These are phyloP conservation scores for Mechanitis mazaeus DNA, from an alignment of 2,888 invertebrate genomes.

Conservation along the genomic window DNA sequence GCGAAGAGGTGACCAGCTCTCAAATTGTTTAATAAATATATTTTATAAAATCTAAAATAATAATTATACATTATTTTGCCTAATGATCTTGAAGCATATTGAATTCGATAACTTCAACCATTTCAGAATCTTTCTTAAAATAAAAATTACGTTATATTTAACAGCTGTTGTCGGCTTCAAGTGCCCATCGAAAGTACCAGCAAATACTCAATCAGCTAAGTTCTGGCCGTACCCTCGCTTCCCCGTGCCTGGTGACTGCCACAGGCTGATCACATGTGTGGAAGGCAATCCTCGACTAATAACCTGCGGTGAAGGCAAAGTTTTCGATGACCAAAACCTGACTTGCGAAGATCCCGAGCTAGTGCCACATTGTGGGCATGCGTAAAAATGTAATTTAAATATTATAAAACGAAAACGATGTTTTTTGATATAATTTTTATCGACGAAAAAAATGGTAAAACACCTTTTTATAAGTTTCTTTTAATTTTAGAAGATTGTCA, in stretches of 20 bases:
- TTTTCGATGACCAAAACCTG: constrained; percentile 88
- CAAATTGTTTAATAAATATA: too few relatives aligned
- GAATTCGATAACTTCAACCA: too few relatives aligned
- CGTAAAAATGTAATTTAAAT: constrained; percentile 42
- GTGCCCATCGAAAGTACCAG: constrained; percentile 90
- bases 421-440: constrained; percentile 2
- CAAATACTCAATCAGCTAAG: constrained; percentile 87
- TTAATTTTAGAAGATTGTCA: too few relatives aligned
- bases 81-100: too few relatives aligned
- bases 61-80: too few relatives aligned
- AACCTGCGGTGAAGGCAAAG: constrained; percentile 90
- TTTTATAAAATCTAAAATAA: too few relatives aligned
- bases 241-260: constrained; percentile 91
- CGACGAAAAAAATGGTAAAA: not conserved
- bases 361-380: constrained; percentile 68
- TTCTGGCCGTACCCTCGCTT: constrained; percentile 96
- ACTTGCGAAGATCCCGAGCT: constrained; percentile 89
- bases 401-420: constrained; percentile 53
- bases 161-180: constrained; percentile 93
- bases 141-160: constrained; percentile 30
- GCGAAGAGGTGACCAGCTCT: too few relatives aligned
- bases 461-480: too few relatives aligned
- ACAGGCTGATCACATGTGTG: constrained; percentile 92
- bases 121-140: too few relatives aligned
- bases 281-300: constrained; percentile 92